Conservation (phyloP, 2,888 invertebrate genomes). For the Heliconius ethilla region DNA sequence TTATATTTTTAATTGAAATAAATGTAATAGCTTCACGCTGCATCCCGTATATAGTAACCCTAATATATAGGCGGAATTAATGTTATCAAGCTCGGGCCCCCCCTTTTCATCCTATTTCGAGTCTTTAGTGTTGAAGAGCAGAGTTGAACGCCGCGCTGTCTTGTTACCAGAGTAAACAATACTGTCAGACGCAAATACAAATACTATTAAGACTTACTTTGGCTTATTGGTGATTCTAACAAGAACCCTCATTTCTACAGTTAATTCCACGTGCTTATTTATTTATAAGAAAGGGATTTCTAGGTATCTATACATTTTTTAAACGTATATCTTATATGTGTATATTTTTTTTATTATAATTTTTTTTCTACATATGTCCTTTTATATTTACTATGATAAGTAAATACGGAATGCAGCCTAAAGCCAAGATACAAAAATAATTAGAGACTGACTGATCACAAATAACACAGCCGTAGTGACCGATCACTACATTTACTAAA, state of each 20-base stretch:
- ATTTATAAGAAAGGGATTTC: no score
- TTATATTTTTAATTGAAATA: no score
- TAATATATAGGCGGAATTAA: background rate
- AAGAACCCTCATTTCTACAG: slow-evolving; percentile 77
- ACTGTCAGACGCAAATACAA: background rate
- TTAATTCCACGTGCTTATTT: slow-evolving; percentile 71
- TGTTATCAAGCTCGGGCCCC: background rate
- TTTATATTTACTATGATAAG: background rate
- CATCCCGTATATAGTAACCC: background rate
- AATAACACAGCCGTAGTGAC: no score
- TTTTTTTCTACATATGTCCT: no score
- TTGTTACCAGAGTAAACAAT: no score
- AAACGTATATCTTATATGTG: no score
- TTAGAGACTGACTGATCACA: no score
- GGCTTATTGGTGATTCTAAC: slow-evolving; percentile 79
- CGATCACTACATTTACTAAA: background rate
- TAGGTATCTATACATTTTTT: background rate
- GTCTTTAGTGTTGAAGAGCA: background rate
- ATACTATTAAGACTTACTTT: background rate
- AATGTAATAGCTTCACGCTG: background rate
- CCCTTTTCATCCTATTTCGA: background rate
- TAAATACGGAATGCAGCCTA: background rate
- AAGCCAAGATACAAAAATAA: background rate
- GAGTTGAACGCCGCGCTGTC: no score
- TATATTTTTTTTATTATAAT: no score